These are phyloP conservation scores for Coleophora deauratella DNA, from an alignment of 2,888 invertebrate genomes.

Conservation along the genomic window DNA sequence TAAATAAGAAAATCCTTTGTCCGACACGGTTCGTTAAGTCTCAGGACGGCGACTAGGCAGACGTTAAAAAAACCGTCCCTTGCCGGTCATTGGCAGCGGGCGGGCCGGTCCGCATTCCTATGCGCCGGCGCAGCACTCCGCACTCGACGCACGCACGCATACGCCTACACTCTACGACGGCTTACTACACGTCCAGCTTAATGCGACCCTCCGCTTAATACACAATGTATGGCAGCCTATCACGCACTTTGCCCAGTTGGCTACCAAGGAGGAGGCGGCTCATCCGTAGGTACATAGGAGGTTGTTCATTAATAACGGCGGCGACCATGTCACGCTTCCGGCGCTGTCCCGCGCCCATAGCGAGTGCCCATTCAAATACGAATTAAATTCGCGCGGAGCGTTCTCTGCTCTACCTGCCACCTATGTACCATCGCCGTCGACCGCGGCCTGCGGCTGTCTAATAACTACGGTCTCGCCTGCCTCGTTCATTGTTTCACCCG, in stretches of 20 bases:
- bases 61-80: too few relatives aligned
- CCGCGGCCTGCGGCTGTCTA: not conserved
- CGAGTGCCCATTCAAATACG: conserved; percentile 53
- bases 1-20: too few relatives aligned
- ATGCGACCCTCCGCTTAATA: conserved; percentile 12
- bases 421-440: not conserved
- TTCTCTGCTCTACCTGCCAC: conserved; percentile 7
- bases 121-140: conserved; percentile 49
- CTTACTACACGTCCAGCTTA: conserved; percentile 22
- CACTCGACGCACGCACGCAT: conserved; percentile 52
- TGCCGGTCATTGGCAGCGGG: conserved; percentile 19
- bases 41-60: too few relatives aligned
- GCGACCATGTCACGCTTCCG: conserved; percentile 62
- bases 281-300: conserved; percentile 38
- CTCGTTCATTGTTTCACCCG: conserved; percentile 12
- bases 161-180: conserved; percentile 26
- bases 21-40: too few relatives aligned
- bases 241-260: conserved; percentile 21
- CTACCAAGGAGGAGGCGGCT: conserved; percentile 25
- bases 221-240: conserved; percentile 5
- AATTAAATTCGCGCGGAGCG: conserved; percentile 54
- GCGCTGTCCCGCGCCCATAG: conserved; percentile 31
- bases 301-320: conserved; percentile 62
- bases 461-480: conserved; percentile 7
- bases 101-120: conserved; percentile 68